A percentile compares a stretch with the other conserved stretches of the same genome.
These are phyloP conservation scores for Fulica atra DNA, from an alignment of 2,113 vertebrate genomes.

Conservation along the genomic window DNA sequence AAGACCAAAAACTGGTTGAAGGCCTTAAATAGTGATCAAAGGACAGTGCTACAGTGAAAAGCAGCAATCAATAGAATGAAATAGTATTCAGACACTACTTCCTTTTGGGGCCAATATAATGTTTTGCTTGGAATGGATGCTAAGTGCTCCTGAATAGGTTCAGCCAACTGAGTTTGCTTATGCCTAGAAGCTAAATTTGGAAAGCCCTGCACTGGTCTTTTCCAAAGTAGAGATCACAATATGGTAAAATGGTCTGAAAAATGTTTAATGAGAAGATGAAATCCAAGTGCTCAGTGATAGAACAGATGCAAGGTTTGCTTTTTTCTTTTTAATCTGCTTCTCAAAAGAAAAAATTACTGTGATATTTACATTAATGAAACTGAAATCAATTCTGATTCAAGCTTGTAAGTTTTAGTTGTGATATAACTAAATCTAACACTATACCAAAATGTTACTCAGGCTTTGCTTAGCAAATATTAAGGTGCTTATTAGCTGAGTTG, in stretches of 20 bases:
- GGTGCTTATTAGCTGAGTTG: not conserved
- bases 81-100: not conserved
- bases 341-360: not conserved
- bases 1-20: not conserved
- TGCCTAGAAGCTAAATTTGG: constrained; percentile 7
- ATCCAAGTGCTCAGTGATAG: not conserved
- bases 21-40: not conserved
- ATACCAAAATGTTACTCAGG: not conserved
- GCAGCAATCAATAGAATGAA: not conserved
- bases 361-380: not conserved
- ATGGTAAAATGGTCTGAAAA: not conserved
- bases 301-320: not conserved
- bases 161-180: not conserved
- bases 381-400: not conserved
- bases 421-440: not conserved
- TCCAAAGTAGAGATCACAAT: not conserved
- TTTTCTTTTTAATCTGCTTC: not conserved
- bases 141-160: constrained; percentile 5
- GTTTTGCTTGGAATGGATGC: constrained; percentile 5
- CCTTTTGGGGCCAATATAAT: not conserved
- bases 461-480: not conserved
- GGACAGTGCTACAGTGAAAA: constrained; percentile 1
- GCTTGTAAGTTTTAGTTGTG: not conserved
- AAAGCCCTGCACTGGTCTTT: not conserved
- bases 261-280: not conserved